Percentiles rank a stretch among this genome's conserved stretches.
Evolutionary conservation across 1,140 invertebrate genomes (phyloP).

Genomic region (Vanessa atalanta): DNA sequence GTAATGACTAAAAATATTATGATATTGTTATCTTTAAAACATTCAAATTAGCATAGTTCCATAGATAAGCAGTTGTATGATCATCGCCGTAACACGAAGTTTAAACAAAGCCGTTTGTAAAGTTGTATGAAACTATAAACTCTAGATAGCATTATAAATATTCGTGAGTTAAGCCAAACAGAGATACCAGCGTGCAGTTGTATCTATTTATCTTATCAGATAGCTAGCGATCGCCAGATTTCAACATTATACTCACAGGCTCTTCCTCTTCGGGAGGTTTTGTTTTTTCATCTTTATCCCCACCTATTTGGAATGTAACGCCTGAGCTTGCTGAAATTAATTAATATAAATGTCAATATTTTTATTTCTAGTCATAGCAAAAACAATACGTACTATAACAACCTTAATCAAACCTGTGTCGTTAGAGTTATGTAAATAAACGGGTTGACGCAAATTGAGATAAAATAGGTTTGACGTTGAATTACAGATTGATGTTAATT

Average conservation of each 20-base stretch:
- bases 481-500: no score
- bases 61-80: conserved; percentile 22
- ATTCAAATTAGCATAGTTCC: background rate
- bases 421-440: no score
- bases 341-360: background rate
- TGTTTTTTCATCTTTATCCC: conserved; percentile 81
- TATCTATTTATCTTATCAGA: conserved; percentile 61
- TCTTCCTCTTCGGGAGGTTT: conserved; percentile 78
- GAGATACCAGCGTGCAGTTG: conserved; percentile 46
- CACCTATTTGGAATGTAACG: conserved; percentile 86
- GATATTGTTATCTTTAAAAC: background rate
- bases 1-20: background rate
- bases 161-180: conserved; percentile 43
- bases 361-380: no score
- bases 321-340: conserved; percentile 75
- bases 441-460: no score
- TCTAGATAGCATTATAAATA: conserved; percentile 26
- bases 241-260: conserved; percentile 62
- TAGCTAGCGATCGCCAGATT: conserved; percentile 35
- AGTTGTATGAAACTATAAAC: conserved; percentile 20
- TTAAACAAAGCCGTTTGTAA: conserved; percentile 22
- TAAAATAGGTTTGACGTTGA: no score
- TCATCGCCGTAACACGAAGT: conserved; percentile 13
- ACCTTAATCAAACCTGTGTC: no score
- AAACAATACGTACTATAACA: no score